A percentile compares a stretch with the other conserved stretches of the same genome.
These are phyloP conservation scores for Nomada flava DNA, from an alignment of 2,888 invertebrate genomes.

Conservation along the genomic window DNA sequence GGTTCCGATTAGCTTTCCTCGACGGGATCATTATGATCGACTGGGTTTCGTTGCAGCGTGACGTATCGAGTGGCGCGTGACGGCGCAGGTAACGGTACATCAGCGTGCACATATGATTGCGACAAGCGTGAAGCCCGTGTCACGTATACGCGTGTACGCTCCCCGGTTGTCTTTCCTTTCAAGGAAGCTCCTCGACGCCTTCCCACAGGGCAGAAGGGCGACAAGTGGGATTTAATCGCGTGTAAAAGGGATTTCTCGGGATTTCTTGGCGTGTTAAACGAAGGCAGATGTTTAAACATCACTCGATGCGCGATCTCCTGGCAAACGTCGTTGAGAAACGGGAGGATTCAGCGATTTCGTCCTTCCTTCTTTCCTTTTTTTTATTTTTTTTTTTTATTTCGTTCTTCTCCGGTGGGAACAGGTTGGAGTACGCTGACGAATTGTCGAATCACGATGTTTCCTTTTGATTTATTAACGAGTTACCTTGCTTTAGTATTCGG, in stretches of 20 bases:
- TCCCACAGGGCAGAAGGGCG: constrained; percentile 30
- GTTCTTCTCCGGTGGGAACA: constrained; percentile 16
- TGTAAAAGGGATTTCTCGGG: constrained; percentile 15
- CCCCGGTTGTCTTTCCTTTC: constrained; percentile 58
- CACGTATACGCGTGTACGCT: constrained; percentile 37
- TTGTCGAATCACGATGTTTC: constrained; percentile 41
- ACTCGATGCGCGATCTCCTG: constrained; percentile 20
- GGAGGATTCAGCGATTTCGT: neutral
- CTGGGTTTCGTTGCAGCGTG: constrained; percentile 46
- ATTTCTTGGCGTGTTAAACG: neutral
- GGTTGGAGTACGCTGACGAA: neutral
- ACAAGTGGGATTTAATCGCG: constrained; percentile 30
- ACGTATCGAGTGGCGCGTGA: constrained; percentile 58
- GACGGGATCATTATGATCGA: constrained; percentile 40
- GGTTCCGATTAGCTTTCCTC: constrained; percentile 52
- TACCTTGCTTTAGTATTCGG: constrained; percentile 42
- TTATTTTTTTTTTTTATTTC: too few species aligned
- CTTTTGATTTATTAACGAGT: constrained; percentile 44
- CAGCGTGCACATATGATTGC: constrained; percentile 70
- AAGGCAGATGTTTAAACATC: neutral
- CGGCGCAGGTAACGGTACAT: constrained; percentile 70
- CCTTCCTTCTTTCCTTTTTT: too few species aligned
- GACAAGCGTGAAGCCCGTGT: constrained; percentile 53
- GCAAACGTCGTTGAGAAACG: neutral
- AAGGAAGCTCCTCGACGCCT: constrained; percentile 57